A percentile compares a stretch with the other conserved stretches of the same genome.
Evolutionary conservation across 2,888 invertebrate genomes (phyloP).

Genomic region (Thyatira batis): DNA sequence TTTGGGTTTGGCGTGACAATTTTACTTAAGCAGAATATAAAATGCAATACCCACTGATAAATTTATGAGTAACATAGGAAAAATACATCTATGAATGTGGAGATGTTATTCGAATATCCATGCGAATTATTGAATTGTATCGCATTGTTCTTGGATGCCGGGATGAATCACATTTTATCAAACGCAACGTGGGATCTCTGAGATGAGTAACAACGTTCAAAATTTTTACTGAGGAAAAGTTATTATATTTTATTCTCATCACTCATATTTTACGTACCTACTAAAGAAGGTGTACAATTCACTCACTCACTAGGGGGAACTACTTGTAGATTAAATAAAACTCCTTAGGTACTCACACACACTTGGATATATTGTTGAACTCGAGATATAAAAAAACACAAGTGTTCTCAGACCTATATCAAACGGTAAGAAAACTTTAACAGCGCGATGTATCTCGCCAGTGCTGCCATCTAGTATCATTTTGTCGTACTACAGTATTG

Average conservation of each 20-base stretch:
- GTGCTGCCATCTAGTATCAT: too few relatives aligned
- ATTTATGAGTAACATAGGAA: not conserved
- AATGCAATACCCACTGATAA: not conserved
- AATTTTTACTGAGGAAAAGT: not conserved
- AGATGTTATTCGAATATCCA: not conserved
- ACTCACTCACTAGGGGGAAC: too few relatives aligned
- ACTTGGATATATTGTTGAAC: too few relatives aligned
- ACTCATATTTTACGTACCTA: not conserved
- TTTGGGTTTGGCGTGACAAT: slow-evolving; percentile 1
- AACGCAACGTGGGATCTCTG: slow-evolving; percentile 3
- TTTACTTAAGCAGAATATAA: not conserved
- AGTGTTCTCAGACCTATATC: too few relatives aligned
- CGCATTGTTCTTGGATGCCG: slow-evolving; percentile 1
- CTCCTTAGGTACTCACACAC: too few relatives aligned
- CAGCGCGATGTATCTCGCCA: too few relatives aligned
- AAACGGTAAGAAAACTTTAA: too few relatives aligned
- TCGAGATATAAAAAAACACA: too few relatives aligned
- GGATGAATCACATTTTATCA: slow-evolving; percentile 5
- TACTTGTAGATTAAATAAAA: too few relatives aligned
- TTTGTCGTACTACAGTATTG: too few relatives aligned
- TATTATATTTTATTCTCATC: not conserved
- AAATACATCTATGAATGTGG: not conserved
- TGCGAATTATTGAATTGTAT: not conserved
- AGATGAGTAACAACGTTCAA: slow-evolving; percentile 5
- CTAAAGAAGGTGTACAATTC: too few relatives aligned